phyloP scores from a whole-genome alignment of 2,888 invertebrate species.

The Antheraea assamensis region DNA sequence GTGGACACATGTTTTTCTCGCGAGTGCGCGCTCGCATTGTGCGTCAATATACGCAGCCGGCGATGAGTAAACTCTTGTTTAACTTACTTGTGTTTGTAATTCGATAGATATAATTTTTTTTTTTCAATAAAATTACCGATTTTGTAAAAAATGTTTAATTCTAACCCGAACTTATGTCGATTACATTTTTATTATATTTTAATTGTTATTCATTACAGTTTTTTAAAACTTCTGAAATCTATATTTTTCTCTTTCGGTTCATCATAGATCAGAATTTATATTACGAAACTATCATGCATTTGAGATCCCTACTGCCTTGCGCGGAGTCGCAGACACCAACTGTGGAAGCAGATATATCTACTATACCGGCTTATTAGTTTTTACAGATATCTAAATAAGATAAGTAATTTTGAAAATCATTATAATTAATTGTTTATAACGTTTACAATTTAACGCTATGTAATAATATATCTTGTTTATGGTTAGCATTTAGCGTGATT shows the following conservation, averaged over 20 bases:
- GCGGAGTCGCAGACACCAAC: too few relatives aligned
- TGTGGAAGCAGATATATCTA: neutral
- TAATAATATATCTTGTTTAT: neutral
- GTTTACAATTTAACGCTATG: neutral
- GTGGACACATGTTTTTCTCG: neutral
- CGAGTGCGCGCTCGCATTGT: neutral
- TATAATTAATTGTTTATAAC: neutral
- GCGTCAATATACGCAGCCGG: conserved; percentile 2
- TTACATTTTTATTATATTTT: neutral
- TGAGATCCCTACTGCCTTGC: too few relatives aligned
- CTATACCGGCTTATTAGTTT: neutral
- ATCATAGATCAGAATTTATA: too few relatives aligned
- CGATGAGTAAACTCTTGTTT: conserved; percentile 27
- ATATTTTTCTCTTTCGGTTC: too few relatives aligned
- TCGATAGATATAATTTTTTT: conserved; percentile 36
- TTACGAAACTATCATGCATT: too few relatives aligned
- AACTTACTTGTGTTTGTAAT: conserved; percentile 34
- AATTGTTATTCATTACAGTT: neutral
- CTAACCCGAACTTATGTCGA: conserved; percentile 19
- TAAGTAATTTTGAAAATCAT: neutral
- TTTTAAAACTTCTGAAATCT: neutral
- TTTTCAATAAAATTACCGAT: conserved; percentile 38
- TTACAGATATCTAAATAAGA: neutral
- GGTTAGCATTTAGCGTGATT: neutral
- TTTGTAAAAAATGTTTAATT: conserved; percentile 35